Base-by-base conservation (phyloP, 2,113 vertebrate species). In the Mungos mungo region DNA sequence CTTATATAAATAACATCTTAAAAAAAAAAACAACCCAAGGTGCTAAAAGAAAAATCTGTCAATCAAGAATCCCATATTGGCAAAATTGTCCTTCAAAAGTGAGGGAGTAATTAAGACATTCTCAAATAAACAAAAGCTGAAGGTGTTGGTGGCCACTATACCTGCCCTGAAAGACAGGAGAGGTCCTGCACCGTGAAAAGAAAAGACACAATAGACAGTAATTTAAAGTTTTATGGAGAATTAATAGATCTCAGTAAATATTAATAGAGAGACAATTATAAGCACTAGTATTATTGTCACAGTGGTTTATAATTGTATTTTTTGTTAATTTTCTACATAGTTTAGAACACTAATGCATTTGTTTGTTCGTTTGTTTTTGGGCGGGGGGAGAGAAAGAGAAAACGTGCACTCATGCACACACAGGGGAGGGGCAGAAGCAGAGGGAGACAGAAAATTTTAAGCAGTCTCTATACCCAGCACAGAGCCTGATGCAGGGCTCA, bases 291-390 rank as follows among this genome's bases (percentile, higher is more conserved):
- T 81, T 81, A 25, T 72, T 27, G 3, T 71, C 33, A 80, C 38
- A 86, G 10, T 92, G 12, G 33, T 77, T 95, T 86, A 3, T 60
- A 91, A 63, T 31, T 79, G 18, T 63, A 90, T 45, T 50, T 91
- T 91, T 86, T 71, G 25, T 86, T 91, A 91, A 31, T 79, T 86
- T 91, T 92, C 68, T 80, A 47, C n/a, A 27, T 79, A n/a, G 79
- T 71, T 91, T 63, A 88, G 50, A 54, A 71, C 41, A 65, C 47
- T 77, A 85, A 50, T 76, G 27, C 38, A 45, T 27, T 72, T 41
- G 13, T 72, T 38, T 74, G 27, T 74, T 38, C 41, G 27, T 74
- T 54, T 54, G 15, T 71, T 74, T 68, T 74, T 68, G 66, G 72
- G 27, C 3, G 7, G 69, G 38, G 71, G 38, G 71, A 74, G 14